A percentile compares a stretch with the other conserved stretches of the same genome.
Evolutionary conservation across 2,797 vertebrate species (phyloP).

Genomic region (Coilia nasus): DNA sequence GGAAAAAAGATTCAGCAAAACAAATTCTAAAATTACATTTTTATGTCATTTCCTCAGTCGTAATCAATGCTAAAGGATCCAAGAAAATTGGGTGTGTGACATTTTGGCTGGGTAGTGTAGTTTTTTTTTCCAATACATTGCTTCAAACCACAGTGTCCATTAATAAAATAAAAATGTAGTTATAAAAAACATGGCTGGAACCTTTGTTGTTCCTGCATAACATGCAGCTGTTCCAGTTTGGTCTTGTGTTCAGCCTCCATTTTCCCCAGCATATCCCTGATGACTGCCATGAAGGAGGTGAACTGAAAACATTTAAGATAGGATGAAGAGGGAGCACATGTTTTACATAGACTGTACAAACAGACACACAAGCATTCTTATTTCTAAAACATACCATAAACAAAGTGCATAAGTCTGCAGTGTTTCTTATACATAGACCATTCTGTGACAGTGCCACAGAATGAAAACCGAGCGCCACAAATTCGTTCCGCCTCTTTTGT

Average conservation of each 20-base stretch:
- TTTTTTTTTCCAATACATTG: too few relatives aligned
- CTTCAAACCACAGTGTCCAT: neutral
- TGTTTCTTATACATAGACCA: too few relatives aligned
- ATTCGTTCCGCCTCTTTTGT: too few relatives aligned
- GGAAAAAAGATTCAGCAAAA: too few relatives aligned
- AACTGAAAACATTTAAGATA: conserved; percentile 77
- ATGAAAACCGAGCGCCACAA: too few relatives aligned
- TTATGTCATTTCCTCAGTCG: too few relatives aligned
- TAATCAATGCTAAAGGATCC: too few relatives aligned
- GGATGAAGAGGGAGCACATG: neutral
- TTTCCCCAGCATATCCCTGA: conserved; percentile 93
- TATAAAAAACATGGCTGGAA: conserved; percentile 60
- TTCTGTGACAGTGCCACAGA: too few relatives aligned
- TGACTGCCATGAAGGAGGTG: conserved; percentile 96
- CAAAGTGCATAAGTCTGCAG: too few relatives aligned
- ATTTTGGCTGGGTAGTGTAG: too few relatives aligned
- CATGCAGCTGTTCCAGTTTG: conserved; percentile 95
- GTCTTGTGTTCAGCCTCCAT: conserved; percentile 97
- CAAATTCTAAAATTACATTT: too few relatives aligned
- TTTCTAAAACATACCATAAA: neutral
- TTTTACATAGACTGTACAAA: neutral
- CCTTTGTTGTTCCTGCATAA: conserved; percentile 99
- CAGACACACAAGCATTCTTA: neutral
- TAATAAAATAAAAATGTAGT: neutral
- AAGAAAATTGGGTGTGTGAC: too few relatives aligned